Percentiles rank a stretch among this genome's conserved stretches.
phyloP scores from a whole-genome alignment of 1,140 invertebrate genomes.

The Maconellicoccus hirsutus region DNA sequence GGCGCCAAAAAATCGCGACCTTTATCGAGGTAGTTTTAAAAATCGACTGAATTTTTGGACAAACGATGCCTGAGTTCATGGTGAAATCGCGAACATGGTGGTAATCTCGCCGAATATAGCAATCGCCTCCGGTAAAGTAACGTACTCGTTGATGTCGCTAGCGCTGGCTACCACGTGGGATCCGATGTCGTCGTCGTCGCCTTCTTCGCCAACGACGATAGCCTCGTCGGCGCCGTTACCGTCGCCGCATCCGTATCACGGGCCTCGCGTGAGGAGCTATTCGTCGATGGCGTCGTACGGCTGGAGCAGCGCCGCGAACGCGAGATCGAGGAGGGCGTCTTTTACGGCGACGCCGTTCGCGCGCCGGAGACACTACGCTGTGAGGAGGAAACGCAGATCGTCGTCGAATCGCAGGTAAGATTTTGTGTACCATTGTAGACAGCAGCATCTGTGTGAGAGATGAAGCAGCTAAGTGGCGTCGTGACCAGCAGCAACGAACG shows the following conservation, averaged over 20 bases:
- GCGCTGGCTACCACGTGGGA: not conserved
- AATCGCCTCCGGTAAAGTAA: slow-evolving; percentile 5
- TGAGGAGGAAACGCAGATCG: not conserved
- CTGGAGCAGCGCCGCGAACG: not conserved
- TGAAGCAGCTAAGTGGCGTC: too few species aligned
- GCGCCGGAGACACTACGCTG: not conserved
- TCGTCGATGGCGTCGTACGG: not conserved
- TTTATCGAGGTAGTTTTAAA: too few species aligned
- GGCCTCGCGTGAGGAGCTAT: not conserved
- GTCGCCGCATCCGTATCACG: not conserved
- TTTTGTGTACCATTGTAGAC: too few species aligned
- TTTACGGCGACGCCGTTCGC: slow-evolving; percentile 13
- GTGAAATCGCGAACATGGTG: not conserved
- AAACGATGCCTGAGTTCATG: not conserved
- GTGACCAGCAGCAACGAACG: too few species aligned
- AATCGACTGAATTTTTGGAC: too few species aligned
- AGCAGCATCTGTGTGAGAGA: too few species aligned
- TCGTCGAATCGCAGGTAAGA: not conserved
- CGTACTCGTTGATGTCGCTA: not conserved
- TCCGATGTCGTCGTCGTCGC: not conserved
- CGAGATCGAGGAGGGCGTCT: not conserved
- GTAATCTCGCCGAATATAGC: not conserved
- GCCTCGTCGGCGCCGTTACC: not conserved
- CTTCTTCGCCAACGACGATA: not conserved
- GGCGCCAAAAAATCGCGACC: too few species aligned